Conservation (phyloP, 2,797 vertebrate species). For the Muscicapa striata region DNA sequence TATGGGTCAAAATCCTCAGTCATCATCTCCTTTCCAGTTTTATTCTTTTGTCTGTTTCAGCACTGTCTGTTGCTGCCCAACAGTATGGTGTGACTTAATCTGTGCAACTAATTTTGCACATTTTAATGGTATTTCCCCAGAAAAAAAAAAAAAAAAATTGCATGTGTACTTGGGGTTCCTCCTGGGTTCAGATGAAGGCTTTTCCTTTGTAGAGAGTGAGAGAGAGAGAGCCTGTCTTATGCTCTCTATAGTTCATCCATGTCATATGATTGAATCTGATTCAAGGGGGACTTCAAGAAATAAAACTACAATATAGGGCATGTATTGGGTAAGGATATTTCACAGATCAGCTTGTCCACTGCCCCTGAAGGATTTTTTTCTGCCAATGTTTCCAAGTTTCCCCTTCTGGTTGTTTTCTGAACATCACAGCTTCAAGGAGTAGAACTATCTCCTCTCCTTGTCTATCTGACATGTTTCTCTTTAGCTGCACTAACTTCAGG, state of each 20-base stretch:
- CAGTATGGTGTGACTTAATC: background rate
- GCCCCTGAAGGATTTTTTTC: background rate
- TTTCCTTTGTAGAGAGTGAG: background rate
- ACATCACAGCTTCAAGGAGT: background rate
- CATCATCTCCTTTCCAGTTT: background rate
- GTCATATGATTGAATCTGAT: background rate
- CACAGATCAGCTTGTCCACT: background rate
- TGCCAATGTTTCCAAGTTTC: background rate
- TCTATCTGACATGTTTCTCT: background rate
- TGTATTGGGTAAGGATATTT: background rate
- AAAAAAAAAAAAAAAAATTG: background rate
- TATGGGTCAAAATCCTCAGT: background rate
- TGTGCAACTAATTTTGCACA: background rate
- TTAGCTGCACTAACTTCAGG: background rate
- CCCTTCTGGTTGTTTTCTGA: background rate
- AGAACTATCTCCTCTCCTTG: background rate
- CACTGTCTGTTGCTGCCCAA: background rate
- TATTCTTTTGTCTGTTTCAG: background rate
- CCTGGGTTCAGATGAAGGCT: background rate
- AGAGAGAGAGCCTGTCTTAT: background rate
- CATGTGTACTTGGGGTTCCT: background rate
- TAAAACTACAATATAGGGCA: background rate
- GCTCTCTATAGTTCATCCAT: background rate
- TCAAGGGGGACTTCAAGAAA: background rate
- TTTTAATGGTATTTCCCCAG: background rate